Evolutionary conservation across 2,113 vertebrate genomes (phyloP), one percentile per base, ranked within the genome.

Genomic region (Peucedramus taeniatus): DNA sequence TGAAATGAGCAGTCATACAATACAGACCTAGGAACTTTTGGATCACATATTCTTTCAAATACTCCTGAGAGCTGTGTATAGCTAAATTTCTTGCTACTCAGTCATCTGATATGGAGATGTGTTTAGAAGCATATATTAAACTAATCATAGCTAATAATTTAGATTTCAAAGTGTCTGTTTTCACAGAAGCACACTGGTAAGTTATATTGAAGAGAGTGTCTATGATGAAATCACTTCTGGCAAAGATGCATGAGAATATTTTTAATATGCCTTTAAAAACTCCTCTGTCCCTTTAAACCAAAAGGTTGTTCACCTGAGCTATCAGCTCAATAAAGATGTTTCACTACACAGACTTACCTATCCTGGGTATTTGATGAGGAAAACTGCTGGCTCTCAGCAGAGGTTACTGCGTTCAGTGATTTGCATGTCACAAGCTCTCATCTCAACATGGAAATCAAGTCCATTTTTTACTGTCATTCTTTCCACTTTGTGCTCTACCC

Each of bases 381-480:
- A 3, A 21, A 14, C 5, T 72, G 61, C 53, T 30, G 37, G 9
- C 5, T 87, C 37, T 74, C 42, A 56, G 35, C 16, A 47, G 15
- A 57, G 77, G 83, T 72, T 82, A 42, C 64, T 47, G 39, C 76
- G 70, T 79, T 94, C 86, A 74, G 42, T 15, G 2, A 97, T 97
- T 94, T 97, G 87, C 96, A 96, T 90, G 87, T 66, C 20, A 31
- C 61, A 96, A 96, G 57, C 91, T 83, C 72, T 91, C 87, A 89
- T 94, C 84, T 93, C 90, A 94, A 93, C 83, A 87, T 83, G 78
- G 54, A 94, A 97, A 97, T 96, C 91, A 92, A 96, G 95, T 78
- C 90, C 80, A 98, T 98, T 97, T 93, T 93, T 98, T 98, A 98
- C 88, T 98, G 98, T 98, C 97, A 96, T 83, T 90, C 83, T 95